Evolutionary conservation across 2,113 vertebrate species (phyloP).

Genomic region (Euleptes europaea): DNA sequence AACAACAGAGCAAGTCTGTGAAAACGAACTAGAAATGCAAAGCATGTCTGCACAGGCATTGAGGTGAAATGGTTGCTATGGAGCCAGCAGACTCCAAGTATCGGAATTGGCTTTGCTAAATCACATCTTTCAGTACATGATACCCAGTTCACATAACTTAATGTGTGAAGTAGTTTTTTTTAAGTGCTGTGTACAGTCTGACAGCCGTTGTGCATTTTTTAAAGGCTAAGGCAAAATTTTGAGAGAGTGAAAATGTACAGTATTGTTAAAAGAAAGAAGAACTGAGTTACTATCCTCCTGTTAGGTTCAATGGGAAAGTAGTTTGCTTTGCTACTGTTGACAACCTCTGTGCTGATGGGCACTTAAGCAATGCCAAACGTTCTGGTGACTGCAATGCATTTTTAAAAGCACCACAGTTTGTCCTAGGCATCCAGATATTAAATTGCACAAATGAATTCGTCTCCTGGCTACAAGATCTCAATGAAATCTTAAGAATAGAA

Average conservation of each 20-base stretch:
- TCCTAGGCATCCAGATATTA: neutral
- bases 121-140: constrained; percentile 34
- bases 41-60: constrained; percentile 74
- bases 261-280: neutral
- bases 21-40: constrained; percentile 72
- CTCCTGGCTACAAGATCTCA: too few relatives aligned
- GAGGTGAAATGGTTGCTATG: constrained; percentile 81
- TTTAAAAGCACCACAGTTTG: neutral
- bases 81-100: constrained; percentile 73
- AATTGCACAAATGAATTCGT: neutral
- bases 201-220: neutral
- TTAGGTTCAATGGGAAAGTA: neutral
- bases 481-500: neutral
- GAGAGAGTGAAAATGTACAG: neutral
- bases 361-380: neutral
- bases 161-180: neutral
- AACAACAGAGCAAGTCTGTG: constrained; percentile 57
- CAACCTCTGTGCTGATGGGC: neutral
- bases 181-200: neutral
- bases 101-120: constrained; percentile 68
- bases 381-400: neutral
- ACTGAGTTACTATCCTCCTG: neutral
- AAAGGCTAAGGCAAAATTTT: too few relatives aligned
- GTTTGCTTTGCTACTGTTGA: neutral
- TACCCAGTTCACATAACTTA: constrained; percentile 33